Percentiles rank a stretch among this genome's conserved stretches.
phyloP scores from a whole-genome alignment of 1,140 invertebrate genomes.

The Sitophilus oryzae region DNA sequence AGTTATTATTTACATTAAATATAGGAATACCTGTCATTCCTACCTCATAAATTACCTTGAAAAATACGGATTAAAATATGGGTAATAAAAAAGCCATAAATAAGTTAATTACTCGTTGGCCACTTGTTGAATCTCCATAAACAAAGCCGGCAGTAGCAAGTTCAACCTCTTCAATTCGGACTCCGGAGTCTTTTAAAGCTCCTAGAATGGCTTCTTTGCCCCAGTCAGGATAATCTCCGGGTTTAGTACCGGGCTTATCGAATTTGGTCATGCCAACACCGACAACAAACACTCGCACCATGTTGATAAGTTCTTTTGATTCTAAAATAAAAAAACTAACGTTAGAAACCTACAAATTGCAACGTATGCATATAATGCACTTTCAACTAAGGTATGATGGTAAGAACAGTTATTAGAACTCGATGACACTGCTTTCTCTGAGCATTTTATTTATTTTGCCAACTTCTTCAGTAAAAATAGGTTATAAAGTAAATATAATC shows the following conservation, averaged over 20 bases:
- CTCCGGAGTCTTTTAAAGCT: constrained; percentile 78
- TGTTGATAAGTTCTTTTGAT: neutral
- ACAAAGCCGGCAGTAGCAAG: constrained; percentile 93
- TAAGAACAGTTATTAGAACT: too few species aligned
- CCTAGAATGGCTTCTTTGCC: constrained; percentile 88
- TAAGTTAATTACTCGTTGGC: constrained; percentile 64
- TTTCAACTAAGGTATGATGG: too few species aligned
- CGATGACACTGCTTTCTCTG: too few species aligned
- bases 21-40: constrained; percentile 96
- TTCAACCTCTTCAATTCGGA: constrained; percentile 76
- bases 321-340: too few species aligned
- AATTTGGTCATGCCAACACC: constrained; percentile 98
- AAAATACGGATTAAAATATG: neutral
- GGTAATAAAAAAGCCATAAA: neutral
- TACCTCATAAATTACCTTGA: constrained; percentile 70
- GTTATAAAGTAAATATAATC: too few species aligned
- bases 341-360: too few species aligned
- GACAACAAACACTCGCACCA: constrained; percentile 76
- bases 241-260: constrained; percentile 78
- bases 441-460: too few species aligned
- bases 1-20: constrained; percentile 99
- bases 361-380: too few species aligned
- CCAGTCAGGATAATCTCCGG: constrained; percentile 88
- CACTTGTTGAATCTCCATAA: constrained; percentile 94
- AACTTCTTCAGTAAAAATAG: too few species aligned